A percentile compares a stretch with the other conserved stretches of the same genome.
Conservation (phyloP, 2,888 invertebrate species). For the Seladonia tumulorum region DNA sequence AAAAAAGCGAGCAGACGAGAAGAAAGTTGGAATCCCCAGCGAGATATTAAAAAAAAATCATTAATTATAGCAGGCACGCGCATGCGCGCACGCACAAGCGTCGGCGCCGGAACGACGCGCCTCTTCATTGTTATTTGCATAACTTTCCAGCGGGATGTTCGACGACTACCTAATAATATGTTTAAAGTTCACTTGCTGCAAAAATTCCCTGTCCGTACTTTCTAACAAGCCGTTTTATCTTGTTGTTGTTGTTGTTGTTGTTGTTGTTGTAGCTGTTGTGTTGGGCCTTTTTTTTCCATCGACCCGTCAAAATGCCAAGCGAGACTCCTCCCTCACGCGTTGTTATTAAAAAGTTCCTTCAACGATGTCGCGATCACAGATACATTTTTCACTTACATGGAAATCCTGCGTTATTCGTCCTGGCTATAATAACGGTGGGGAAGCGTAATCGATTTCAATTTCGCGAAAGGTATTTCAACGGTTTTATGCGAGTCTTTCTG, state of each 20-base stretch:
- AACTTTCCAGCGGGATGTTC: constrained; percentile 37
- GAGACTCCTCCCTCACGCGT: constrained; percentile 28
- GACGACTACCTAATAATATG: constrained; percentile 45
- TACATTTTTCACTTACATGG: constrained; percentile 27
- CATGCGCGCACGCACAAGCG: constrained; percentile 13
- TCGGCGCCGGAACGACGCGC: neutral
- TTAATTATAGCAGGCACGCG: constrained; percentile 45
- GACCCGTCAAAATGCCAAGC: constrained; percentile 33
- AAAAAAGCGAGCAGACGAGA: neutral
- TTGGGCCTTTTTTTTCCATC: constrained; percentile 20
- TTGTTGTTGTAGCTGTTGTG: neutral
- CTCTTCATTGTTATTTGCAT: constrained; percentile 44
- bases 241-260: constrained; percentile 52
- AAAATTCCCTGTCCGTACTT: constrained; percentile 39
- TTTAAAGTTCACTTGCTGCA: constrained; percentile 50
- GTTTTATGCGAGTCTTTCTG: constrained; percentile 55
- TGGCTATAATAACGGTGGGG: constrained; percentile 42
- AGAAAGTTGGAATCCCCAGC: constrained; percentile 11
- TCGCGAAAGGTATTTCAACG: constrained; percentile 50
- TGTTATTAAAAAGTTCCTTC: constrained; percentile 30
- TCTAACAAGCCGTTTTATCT: constrained; percentile 59
- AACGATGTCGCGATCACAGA: constrained; percentile 21
- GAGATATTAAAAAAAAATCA: constrained; percentile 53
- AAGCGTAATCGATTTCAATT: constrained; percentile 66
- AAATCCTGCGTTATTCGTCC: constrained; percentile 31